These are phyloP conservation scores for Karalla daura DNA, from an alignment of 2,797 vertebrate species.

Conservation along the genomic window DNA sequence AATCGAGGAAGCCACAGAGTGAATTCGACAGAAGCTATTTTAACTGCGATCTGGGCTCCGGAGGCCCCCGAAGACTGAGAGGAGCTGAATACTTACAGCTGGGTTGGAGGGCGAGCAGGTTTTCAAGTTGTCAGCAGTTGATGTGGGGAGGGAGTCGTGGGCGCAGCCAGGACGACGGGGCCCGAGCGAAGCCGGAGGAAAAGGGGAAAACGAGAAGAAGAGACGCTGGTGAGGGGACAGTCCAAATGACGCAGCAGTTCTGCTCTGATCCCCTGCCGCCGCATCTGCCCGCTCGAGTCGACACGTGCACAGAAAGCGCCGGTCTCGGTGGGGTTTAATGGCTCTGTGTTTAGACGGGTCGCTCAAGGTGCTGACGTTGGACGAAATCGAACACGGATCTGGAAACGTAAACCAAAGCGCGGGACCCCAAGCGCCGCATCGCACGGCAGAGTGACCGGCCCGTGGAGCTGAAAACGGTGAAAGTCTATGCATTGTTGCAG, in stretches of 20 bases:
- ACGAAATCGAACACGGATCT: too few species aligned
- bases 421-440: too few species aligned
- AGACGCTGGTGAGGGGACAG: not conserved
- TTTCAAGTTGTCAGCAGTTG: conserved; percentile 1
- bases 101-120: conserved; percentile 19
- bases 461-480: too few species aligned
- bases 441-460: too few species aligned
- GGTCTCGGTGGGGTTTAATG: too few species aligned
- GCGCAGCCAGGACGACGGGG: conserved; percentile 8
- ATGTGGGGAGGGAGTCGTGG: not conserved
- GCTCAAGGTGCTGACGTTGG: too few species aligned
- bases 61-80: not conserved
- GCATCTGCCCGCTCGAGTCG: not conserved
- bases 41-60: not conserved
- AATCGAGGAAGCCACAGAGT: not conserved
- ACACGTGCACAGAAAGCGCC: too few species aligned
- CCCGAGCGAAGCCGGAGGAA: conserved; percentile 1
- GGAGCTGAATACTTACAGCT: conserved; percentile 62
- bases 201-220: conserved; percentile 9
- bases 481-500: too few species aligned
- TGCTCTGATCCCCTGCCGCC: not conserved
- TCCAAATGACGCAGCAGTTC: not conserved
- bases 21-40: not conserved
- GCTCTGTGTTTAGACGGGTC: too few species aligned
- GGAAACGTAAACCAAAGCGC: too few species aligned